These are phyloP conservation scores for Araneus ventricosus DNA, from an alignment of 1,140 invertebrate species.

Conservation along the genomic window DNA sequence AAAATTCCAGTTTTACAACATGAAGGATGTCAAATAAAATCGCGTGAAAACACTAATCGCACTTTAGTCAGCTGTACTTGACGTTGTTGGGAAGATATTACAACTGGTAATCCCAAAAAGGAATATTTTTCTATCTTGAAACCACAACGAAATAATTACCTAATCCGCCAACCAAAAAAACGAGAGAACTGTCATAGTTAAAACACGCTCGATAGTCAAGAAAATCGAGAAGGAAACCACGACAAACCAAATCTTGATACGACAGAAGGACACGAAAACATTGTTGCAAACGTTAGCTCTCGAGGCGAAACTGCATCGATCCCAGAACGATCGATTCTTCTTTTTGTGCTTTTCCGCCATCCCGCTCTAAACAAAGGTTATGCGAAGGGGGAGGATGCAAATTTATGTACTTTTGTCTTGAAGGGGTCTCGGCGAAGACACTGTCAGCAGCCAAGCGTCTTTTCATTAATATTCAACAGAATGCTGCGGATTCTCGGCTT, in stretches of 20 bases:
- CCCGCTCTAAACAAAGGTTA: conserved; percentile 9
- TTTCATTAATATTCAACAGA: conserved; percentile 13
- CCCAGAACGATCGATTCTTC: neutral
- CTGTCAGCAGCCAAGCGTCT: neutral
- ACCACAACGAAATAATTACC: no score
- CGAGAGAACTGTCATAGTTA: neutral
- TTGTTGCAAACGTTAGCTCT: conserved; percentile 4
- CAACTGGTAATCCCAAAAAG: no score
- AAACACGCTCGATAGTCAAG: neutral
- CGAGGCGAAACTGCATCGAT: neutral
- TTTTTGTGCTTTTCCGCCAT: neutral
- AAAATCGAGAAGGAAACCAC: neutral
- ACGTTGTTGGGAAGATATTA: no score
- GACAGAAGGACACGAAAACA: neutral
- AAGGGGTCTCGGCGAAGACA: no score
- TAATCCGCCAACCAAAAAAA: neutral
- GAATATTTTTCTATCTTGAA: no score
- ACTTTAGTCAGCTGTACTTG: no score
- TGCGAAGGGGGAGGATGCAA: neutral
- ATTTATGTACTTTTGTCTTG: conserved; percentile 2
- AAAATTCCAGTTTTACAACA: no score
- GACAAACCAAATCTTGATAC: neutral
- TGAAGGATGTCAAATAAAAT: no score
- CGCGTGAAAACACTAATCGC: no score
- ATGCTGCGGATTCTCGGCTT: neutral